Evolutionary conservation across 2,113 vertebrate genomes (phyloP).

Genomic region (Corydoras sp.): DNA sequence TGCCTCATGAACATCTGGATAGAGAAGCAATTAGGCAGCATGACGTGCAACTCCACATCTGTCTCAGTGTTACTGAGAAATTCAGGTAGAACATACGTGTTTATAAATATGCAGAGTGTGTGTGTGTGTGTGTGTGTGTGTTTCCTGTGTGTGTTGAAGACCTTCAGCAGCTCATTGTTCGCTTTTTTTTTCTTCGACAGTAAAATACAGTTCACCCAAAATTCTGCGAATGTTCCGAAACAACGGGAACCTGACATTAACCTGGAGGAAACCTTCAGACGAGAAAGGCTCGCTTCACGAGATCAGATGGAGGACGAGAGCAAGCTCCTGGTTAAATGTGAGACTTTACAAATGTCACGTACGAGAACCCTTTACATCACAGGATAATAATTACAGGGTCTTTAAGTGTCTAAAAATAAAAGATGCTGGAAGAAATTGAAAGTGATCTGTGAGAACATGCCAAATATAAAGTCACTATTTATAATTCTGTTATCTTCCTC

Average conservation of each 20-base stretch:
- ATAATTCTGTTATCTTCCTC: no score
- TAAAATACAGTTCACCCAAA: background rate
- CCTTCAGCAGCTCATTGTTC: background rate
- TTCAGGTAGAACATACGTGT: slow-evolving; percentile 15
- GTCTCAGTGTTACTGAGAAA: slow-evolving; percentile 16
- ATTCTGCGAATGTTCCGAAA: background rate
- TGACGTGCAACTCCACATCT: slow-evolving; percentile 25
- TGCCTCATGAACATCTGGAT: slow-evolving; percentile 31
- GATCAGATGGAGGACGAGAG: background rate
- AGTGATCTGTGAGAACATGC: no score
- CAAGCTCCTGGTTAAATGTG: background rate
- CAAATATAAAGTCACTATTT: no score
- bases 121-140: no score
- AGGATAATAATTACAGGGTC: no score
- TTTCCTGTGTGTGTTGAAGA: no score
- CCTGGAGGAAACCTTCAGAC: background rate
- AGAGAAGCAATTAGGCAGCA: slow-evolving; percentile 3
- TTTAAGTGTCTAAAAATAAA: no score
- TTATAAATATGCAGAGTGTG: no score
- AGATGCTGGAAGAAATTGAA: no score
- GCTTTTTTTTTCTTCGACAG: background rate
- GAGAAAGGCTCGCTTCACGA: background rate
- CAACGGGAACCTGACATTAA: background rate
- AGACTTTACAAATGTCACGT: background rate
- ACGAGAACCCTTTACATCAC: no score